phyloP scores from a whole-genome alignment of 2,113 vertebrate genomes.

The Castor canadensis region DNA sequence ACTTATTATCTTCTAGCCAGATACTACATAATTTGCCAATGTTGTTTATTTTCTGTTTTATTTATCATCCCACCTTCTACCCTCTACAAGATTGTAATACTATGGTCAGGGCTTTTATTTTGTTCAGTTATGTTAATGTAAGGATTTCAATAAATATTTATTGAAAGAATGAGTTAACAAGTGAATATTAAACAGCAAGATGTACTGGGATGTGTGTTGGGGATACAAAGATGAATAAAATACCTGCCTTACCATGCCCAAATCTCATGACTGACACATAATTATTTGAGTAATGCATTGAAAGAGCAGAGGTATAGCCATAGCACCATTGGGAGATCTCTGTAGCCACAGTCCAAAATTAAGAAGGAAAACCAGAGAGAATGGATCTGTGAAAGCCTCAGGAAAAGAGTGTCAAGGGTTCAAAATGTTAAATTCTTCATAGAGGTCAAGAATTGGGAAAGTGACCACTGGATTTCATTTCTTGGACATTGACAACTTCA shows the following conservation, averaged over 20 bases:
- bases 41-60: not conserved
- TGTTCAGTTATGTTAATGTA: not conserved
- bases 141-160: constrained; percentile 24
- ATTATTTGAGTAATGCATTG: not conserved
- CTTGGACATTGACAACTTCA: too few relatives aligned
- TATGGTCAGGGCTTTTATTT: not conserved
- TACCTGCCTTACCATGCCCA: not conserved
- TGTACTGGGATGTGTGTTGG: not conserved
- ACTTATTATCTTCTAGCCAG: not conserved
- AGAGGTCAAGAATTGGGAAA: not conserved
- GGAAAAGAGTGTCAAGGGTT: not conserved
- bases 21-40: not conserved
- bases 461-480: not conserved
- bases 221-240: not conserved
- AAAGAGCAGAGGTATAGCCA: not conserved
- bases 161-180: constrained; percentile 10
- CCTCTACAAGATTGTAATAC: not conserved
- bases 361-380: not conserved
- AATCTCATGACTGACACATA: not conserved
- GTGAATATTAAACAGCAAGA: not conserved
- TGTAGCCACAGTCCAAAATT: not conserved
- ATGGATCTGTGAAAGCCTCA: not conserved
- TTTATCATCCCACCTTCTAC: not conserved
- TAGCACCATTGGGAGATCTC: not conserved
- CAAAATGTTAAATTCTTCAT: not conserved